Evolutionary conservation across 2,113 vertebrate species (phyloP), one percentile per base, ranked within the genome.

Genomic region (Anas platyrhynchos): DNA sequence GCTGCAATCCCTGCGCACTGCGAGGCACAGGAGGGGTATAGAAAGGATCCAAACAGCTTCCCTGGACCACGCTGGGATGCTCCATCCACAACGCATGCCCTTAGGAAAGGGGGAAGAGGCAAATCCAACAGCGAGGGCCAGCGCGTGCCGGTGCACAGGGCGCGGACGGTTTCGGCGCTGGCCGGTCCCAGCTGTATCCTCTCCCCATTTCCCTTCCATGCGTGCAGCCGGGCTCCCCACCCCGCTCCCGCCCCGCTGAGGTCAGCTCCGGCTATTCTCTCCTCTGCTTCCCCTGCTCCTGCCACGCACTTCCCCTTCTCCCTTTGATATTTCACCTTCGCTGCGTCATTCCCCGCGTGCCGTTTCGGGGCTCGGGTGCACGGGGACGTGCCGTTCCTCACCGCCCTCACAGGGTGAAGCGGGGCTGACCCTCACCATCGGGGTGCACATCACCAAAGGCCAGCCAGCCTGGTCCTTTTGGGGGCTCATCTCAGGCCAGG

Each of bases 211-310:
- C 93, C 94, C 83, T 86, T 91, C 83, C 90, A 21, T 92, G 88
- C 32, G 4, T 75, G 76, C 66, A 8, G 83, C 67, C 5, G 14
- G 34, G 78, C 79, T 95, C 93, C 88, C 61, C 61, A 61, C 86
- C 68, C 41, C 3, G 21, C 29, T 61, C 67, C 92, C 75, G 36
- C 83, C 88, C 78, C 11, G 21, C 89, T 97, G 97, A 97, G 93
- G 67, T 97, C 97, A 97, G 96, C 92, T 97, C 97, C 97, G 93
- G 87, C 95, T 90, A 95, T 97, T 96, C 97, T 97, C 93, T 96
- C 65, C 74, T 55, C 85, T 2, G 4, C 10, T 97, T 97, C 96
- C 93, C 91, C 83, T 95, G 89, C 94, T 95, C 93, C 56, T 90
- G 86, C 90, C 91, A 38, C 48, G 93, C 87, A 87, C 94, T 97